Conservation (phyloP, 2,888 invertebrate species). For the Agriopis leucophaearia region DNA sequence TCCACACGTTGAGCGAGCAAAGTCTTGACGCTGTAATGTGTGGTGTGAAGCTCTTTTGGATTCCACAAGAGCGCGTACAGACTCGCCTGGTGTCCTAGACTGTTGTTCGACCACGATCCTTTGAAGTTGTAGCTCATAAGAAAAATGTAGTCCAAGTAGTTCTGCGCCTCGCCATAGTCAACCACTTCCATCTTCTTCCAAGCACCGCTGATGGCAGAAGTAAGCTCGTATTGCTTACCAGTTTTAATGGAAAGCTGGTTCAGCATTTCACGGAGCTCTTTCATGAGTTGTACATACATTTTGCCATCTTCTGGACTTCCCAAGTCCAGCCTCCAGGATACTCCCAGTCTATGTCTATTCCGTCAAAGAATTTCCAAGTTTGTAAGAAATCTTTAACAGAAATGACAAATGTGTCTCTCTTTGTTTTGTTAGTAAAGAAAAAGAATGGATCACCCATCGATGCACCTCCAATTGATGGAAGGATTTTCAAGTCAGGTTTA, state of each 20-base stretch:
- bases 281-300: constrained; percentile 75
- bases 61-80: constrained; percentile 79
- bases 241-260: constrained; percentile 73
- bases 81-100: constrained; percentile 77
- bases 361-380: constrained; percentile 84
- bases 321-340: constrained; percentile 81
- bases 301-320: constrained; percentile 78
- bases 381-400: constrained; percentile 80
- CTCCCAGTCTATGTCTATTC: constrained; percentile 82
- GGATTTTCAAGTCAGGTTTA: constrained; percentile 76
- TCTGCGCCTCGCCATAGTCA: constrained; percentile 76
- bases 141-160: constrained; percentile 83
- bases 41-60: constrained; percentile 78
- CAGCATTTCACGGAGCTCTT: constrained; percentile 77
- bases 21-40: constrained; percentile 78
- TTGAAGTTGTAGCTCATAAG: constrained; percentile 83
- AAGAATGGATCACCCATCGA: constrained; percentile 81
- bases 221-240: constrained; percentile 79
- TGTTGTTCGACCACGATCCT: constrained; percentile 81
- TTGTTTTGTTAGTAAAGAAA: constrained; percentile 74
- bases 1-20: constrained; percentile 79
- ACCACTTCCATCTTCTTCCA: constrained; percentile 84
- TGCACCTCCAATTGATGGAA: constrained; percentile 81
- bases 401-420: constrained; percentile 75
- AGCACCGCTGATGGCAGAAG: constrained; percentile 80